Evolutionary conservation across 2,113 vertebrate species (phyloP), one percentile per base, ranked within the genome.

Genomic region (Tetrax tetrax): DNA sequence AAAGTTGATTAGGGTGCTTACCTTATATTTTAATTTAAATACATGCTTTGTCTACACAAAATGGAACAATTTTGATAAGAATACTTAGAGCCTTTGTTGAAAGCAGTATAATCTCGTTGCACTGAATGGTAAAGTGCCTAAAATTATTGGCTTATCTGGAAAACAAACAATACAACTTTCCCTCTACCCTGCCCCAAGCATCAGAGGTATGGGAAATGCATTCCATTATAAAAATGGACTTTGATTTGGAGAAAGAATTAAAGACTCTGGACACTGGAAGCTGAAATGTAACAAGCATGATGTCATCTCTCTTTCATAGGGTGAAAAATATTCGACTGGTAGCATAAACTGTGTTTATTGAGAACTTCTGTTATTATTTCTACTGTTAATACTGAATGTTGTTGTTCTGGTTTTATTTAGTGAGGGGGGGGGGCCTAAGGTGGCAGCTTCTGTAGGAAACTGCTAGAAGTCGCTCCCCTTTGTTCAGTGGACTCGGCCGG

Each of bases 181-280:
- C 2, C 5, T 7, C 3, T 14, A 4, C 25, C 10, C 7, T 43
- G 9, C 25, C 19, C 2, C 2, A 27, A 43, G 7, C 35, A 29
- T 64, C 16, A 50, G 50, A 50, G 7, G 5, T 38, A 22, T 13
- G 5, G 15, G 13, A 59, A 83, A 50, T 41, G 4, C 3, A 45
- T 66, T 66, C 14, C 2, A 7, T 63, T 35, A 54, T 37, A 41
- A 88, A 85, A 85, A 77, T 31, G 5, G 10, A 43, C 23, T 89
- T 74, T 24, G 38, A 50, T 81, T 24, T 60, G 22, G 11, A 28
- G 85, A 88, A 63, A 25, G 2, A 54, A 45, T 59, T 75, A 53
- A 87, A 38, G 5, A 35, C 9, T 31, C 5, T 50, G 15, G 48
- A 12, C 5, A 41, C 16, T 41, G 31, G 18, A 72, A 77, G 6